phyloP scores from a whole-genome alignment of 2,113 vertebrate genomes.

The Gasterosteus nipponicus region DNA sequence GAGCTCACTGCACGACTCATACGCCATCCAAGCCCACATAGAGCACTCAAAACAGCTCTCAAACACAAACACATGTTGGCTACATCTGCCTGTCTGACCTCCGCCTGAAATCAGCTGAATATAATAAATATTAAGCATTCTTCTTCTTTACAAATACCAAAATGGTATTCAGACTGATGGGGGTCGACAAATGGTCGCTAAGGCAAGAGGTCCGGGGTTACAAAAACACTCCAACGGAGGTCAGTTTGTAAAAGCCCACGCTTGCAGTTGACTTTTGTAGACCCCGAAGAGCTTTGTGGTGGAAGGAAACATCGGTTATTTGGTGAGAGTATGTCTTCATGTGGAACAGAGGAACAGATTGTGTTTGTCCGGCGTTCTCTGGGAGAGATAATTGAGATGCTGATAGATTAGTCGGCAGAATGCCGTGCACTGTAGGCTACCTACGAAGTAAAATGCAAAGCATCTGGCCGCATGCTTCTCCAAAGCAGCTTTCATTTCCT shows the following conservation, averaged over 20 bases:
- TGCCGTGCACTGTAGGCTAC: constrained; percentile 5
- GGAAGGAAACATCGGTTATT: constrained; percentile 31
- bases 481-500: constrained; percentile 2
- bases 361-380: constrained; percentile 8
- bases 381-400: constrained; percentile 1
- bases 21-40: constrained; percentile 44
- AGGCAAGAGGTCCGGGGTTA: too few relatives aligned
- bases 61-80: constrained; percentile 57
- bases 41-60: constrained; percentile 7
- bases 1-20: constrained; percentile 31
- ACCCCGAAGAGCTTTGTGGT: constrained; percentile 26
- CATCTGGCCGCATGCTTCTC: constrained; percentile 6
- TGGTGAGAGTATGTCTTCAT: constrained; percentile 37
- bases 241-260: constrained; percentile 14
- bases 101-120: constrained; percentile 20
- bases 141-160: background rate
- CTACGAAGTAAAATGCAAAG: background rate
- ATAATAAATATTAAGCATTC: constrained; percentile 14
- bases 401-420: constrained; percentile 19
- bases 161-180: background rate
- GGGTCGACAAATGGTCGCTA: too few relatives aligned
- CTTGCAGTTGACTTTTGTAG: constrained; percentile 19
- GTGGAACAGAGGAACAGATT: constrained; percentile 19
- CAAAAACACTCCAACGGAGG: too few relatives aligned
- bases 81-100: constrained; percentile 39